Percentiles rank a stretch among this genome's conserved stretches.
These are phyloP conservation scores for Pleuronectes platessa DNA, from an alignment of 2,113 vertebrate genomes.

Conservation along the genomic window DNA sequence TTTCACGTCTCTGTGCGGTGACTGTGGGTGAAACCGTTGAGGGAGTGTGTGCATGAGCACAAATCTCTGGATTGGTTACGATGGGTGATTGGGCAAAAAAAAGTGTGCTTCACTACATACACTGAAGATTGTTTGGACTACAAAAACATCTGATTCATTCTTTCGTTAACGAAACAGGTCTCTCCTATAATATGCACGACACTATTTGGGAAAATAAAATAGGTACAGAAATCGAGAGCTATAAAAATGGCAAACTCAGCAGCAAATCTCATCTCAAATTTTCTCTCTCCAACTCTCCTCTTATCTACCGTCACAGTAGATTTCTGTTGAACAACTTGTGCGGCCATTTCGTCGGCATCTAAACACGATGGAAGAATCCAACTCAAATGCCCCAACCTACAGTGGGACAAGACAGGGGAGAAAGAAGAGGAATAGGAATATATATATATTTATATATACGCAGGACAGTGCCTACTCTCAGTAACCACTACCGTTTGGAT, in stretches of 20 bases:
- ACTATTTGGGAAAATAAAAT: constrained; percentile 49
- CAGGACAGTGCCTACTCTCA: constrained; percentile 44
- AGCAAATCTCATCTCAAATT: constrained; percentile 72
- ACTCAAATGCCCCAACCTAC: constrained; percentile 56
- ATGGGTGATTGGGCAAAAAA: constrained; percentile 46
- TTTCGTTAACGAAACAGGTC: constrained; percentile 60
- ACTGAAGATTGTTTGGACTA: constrained; percentile 68
- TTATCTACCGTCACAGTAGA: constrained; percentile 60
- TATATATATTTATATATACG: not conserved
- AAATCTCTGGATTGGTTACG: constrained; percentile 49
- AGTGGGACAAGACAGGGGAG: constrained; percentile 50
- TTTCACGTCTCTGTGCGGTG: constrained; percentile 29
- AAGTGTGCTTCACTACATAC: constrained; percentile 68
- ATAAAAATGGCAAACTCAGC: constrained; percentile 80
- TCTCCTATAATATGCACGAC: constrained; percentile 59
- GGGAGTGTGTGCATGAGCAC: constrained; percentile 35
- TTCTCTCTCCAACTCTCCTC: constrained; percentile 36
- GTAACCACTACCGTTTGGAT: constrained; percentile 44
- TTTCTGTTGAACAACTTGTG: constrained; percentile 52
- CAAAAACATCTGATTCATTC: constrained; percentile 65
- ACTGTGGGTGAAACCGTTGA: constrained; percentile 55
- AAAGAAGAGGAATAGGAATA: constrained; percentile 50
- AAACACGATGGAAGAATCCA: constrained; percentile 62
- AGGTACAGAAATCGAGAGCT: constrained; percentile 58
- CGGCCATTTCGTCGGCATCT: constrained; percentile 50